Evolutionary conservation across 2,888 invertebrate species (phyloP).

Genomic region (Polydrusus cervinus): DNA sequence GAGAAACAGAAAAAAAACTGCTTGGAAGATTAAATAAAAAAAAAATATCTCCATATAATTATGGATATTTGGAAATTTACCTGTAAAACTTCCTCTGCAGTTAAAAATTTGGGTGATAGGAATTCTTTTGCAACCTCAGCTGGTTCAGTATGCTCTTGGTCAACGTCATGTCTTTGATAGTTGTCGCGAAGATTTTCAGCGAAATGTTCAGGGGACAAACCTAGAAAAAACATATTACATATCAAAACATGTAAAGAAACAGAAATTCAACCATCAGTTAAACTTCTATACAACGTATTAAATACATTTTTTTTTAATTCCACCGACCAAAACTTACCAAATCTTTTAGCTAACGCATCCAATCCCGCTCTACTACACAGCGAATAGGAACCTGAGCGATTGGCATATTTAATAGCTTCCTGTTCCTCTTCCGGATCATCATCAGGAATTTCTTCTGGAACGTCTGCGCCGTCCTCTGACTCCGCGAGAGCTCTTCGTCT

Average conservation of each 20-base stretch:
- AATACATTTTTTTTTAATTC: too few species aligned
- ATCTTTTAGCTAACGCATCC: constrained; percentile 70
- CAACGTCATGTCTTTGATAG: constrained; percentile 95
- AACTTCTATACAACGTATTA: too few species aligned
- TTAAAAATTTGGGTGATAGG: constrained; percentile 71
- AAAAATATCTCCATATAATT: background rate
- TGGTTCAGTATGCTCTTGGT: constrained; percentile 92
- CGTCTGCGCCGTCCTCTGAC: constrained; percentile 79
- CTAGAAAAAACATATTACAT: constrained; percentile 4
- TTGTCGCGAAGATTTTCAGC: constrained; percentile 97
- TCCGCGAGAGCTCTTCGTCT: constrained; percentile 73
- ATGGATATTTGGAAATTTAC: constrained; percentile 1
- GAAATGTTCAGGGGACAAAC: constrained; percentile 94
- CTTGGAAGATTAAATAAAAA: background rate
- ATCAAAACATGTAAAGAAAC: constrained; percentile 72
- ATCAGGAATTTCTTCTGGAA: constrained; percentile 74
- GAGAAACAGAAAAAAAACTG: too few species aligned
- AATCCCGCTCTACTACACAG: constrained; percentile 91
- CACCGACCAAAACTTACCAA: constrained; percentile 31
- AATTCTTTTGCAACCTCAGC: constrained; percentile 87
- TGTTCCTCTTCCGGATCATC: constrained; percentile 76
- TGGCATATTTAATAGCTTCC: constrained; percentile 87
- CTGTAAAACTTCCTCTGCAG: constrained; percentile 86
- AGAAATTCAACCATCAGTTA: too few species aligned
- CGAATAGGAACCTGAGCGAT: constrained; percentile 90